Evolutionary conservation across 2,888 invertebrate genomes (phyloP), one percentile per base, ranked within the genome.

Genomic region (Ochropleura leucogaster): DNA sequence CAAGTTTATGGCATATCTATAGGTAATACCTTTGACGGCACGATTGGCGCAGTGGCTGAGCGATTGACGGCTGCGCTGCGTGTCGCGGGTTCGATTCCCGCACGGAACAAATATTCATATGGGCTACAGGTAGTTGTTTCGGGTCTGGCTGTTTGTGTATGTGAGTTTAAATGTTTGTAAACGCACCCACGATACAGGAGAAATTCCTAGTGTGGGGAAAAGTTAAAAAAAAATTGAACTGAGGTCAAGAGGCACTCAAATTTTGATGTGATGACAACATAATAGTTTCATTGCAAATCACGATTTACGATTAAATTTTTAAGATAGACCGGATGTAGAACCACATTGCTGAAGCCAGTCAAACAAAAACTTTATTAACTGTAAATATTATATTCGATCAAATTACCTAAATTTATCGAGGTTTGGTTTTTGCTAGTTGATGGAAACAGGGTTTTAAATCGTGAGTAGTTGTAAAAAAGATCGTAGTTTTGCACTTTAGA

Each of bases 381-480:
- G 18, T 30, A 3, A 30, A 30, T 68, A 74, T 53, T 62, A 51
- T 18, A 49, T 6, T 20, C 55, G n/a, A 55, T 49, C 0, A 46
- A 71, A 71, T 77, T 59, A 72, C 12, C 40, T 44, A 4, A 9
- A 20, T 0, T 67, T 47, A 55, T 42, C 12, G 44, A 20, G 12
- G 8, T 65, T 68, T 3, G n/a, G 69, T 78, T 82, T 74, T 83
- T 83, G 68, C 30, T 63, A 30, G 46, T 64, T 78, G 78, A 78
- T 69, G 60, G 71, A 46, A 82, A 67, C 42, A 57, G 42, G 1
- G 30, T 64, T 66, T 46, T 10, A n/a, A 53, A 68, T 72, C 44
- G 59, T 71, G 62, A 74, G 20, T 59, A 47, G 16, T 51, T 0
- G 20, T 53, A 72, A 82, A 68, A 81, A 82, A 71, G 14, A 64